phyloP scores from a whole-genome alignment of 2,888 invertebrate genomes.

The Cheilosia pagana region DNA sequence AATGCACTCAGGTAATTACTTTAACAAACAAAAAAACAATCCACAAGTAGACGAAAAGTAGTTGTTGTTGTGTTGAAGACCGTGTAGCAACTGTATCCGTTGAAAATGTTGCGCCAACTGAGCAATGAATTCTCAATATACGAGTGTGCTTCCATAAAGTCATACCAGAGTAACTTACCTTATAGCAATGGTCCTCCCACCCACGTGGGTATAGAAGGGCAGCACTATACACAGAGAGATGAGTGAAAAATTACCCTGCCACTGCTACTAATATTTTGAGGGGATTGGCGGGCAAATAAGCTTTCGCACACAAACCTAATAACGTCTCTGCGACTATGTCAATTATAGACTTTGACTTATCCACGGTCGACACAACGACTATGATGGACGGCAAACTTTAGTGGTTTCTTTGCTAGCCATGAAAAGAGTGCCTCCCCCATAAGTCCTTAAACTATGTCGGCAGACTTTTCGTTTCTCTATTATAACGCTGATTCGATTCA shows the following conservation, averaged over 20 bases:
- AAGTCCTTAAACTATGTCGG: conserved; percentile 64
- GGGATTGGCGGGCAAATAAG: conserved; percentile 29
- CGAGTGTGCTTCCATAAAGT: conserved; percentile 44
- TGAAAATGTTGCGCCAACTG: conserved; percentile 57
- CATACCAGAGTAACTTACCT: conserved; percentile 39
- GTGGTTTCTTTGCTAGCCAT: conserved; percentile 62
- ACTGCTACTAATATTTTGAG: neutral
- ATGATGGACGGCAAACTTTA: conserved; percentile 53
- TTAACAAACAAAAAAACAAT: neutral
- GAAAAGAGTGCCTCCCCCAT: conserved; percentile 25
- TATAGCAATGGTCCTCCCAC: conserved; percentile 42
- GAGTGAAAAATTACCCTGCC: conserved; percentile 36
- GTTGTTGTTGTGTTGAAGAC: neutral
- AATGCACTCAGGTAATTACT: conserved; percentile 6
- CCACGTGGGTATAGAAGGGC: conserved; percentile 22
- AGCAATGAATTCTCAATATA: conserved; percentile 43
- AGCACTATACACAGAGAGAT: conserved; percentile 43
- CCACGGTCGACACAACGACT: conserved; percentile 34
- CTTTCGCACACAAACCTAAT: conserved; percentile 55
- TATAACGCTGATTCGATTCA: conserved; percentile 50
- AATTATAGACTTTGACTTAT: conserved; percentile 65
- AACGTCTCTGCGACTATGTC: conserved; percentile 33
- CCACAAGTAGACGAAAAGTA: neutral
- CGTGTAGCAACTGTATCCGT: conserved; percentile 48
- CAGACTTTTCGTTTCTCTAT: conserved; percentile 24